phyloP scores from a whole-genome alignment of 2,797 vertebrate species.

The Pseudochirops corinnae region DNA sequence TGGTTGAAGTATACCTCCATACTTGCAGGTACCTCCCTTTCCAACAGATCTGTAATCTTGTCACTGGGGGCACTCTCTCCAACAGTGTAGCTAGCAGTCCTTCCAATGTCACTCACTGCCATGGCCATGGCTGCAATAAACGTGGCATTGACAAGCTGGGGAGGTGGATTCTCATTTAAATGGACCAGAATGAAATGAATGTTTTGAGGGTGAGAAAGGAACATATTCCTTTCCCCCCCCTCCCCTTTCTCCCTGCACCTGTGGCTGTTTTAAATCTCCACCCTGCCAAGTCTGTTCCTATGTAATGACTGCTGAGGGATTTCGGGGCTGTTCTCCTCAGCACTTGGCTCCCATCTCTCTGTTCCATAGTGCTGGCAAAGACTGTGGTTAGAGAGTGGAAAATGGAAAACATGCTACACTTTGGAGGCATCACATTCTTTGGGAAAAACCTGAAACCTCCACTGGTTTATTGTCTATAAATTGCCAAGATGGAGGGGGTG shows the following conservation, averaged over 20 bases:
- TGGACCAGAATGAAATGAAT: background rate
- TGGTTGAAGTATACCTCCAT: background rate
- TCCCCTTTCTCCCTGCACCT: constrained; percentile 70
- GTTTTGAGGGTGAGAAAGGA: constrained; percentile 33
- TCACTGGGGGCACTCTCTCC: background rate
- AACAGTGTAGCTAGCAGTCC: background rate
- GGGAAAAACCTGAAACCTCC: constrained; percentile 74
- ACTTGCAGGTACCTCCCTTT: background rate
- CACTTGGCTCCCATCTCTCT: constrained; percentile 71
- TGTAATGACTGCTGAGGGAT: constrained; percentile 74
- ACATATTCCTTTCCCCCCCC: background rate
- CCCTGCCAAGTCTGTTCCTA: constrained; percentile 71
- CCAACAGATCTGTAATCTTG: background rate
- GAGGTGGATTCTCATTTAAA: constrained; percentile 22
- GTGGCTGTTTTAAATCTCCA: constrained; percentile 70
- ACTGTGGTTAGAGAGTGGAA: constrained; percentile 64
- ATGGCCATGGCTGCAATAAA: background rate
- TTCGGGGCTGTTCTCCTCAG: constrained; percentile 65
- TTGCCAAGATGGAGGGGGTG: constrained; percentile 57
- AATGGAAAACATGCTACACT: constrained; percentile 75
- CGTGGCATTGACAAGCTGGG: constrained; percentile 13
- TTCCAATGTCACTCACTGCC: background rate
- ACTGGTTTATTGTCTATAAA: constrained; percentile 53
- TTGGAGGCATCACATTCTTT: constrained; percentile 73
- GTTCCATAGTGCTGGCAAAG: constrained; percentile 76